A percentile compares a stretch with the other conserved stretches of the same genome.
phyloP scores from a whole-genome alignment of 2,113 vertebrate genomes.

The Mormyrus iriodes region DNA sequence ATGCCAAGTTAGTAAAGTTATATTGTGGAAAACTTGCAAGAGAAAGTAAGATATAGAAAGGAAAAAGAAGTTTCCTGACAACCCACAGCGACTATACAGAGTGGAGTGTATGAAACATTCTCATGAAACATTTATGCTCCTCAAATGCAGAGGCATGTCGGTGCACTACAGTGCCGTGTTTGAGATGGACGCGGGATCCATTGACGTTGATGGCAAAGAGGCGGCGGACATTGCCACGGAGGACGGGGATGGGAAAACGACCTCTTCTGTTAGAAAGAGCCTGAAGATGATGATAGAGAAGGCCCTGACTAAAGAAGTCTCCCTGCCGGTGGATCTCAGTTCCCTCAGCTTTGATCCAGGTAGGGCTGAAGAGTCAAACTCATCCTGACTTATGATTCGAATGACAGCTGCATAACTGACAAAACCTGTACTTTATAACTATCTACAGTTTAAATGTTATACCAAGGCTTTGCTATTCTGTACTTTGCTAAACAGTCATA shows the following conservation, averaged over 20 bases:
- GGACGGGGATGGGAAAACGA: slow-evolving; percentile 40
- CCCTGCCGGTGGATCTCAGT: slow-evolving; percentile 67
- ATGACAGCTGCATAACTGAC: background rate
- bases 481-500: background rate
- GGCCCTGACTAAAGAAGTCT: slow-evolving; percentile 66
- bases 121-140: slow-evolving; percentile 19
- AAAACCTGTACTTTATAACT: background rate
- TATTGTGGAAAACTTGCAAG: background rate
- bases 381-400: background rate
- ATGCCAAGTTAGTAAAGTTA: background rate
- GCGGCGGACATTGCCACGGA: slow-evolving; percentile 61
- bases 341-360: slow-evolving; percentile 67
- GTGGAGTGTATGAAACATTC: background rate
- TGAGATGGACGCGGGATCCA: slow-evolving; percentile 53
- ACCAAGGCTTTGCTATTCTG: background rate
- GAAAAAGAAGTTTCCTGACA: background rate
- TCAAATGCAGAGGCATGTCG: slow-evolving; percentile 66
- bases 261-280: slow-evolving; percentile 39
- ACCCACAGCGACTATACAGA: background rate
- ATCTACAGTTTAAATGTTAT: background rate
- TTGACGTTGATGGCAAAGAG: slow-evolving; percentile 49
- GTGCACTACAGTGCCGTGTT: slow-evolving; percentile 71
- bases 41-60: background rate
- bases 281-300: slow-evolving; percentile 70
- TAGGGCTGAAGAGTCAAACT: slow-evolving; percentile 23